Evolutionary conservation across 2,113 vertebrate species (phyloP), one percentile per base, ranked within the genome.

Genomic region (Dasypus novemcinctus): DNA sequence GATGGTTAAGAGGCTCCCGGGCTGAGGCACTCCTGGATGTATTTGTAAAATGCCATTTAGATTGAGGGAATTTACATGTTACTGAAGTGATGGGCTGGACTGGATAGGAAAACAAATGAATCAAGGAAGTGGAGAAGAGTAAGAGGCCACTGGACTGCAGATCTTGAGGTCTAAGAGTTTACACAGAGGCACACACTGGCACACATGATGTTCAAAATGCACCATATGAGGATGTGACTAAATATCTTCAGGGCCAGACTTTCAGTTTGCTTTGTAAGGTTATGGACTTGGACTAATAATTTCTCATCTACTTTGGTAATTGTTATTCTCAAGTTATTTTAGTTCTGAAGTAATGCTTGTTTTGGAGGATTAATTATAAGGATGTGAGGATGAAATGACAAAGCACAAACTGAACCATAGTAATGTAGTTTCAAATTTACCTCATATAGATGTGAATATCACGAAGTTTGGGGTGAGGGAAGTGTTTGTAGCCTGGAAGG

Each of bases 351-450:
- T 12, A 49, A 2, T 36, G 36, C 90, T 94, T 75, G 18, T 87
- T 71, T 66, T 81, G 76, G 59, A 81, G 17, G 59, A 61, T 93
- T 66, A 36, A 54, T 54, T 17, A 57, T 68, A 78, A 90, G 88
- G 38, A 59, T 72, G 12, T 80, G 27, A 78, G 36, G 29, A 80
- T 17, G 61, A 63, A 63, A 64, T 81, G 46, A 17, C 61, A 87
- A 91, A 61, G 38, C 29, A 76, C 46, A 81, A 57, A 27, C 25
- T 90, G 31, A 86, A 57, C 38, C 36, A 41, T 6, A 66, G 23
- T 46, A 29, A 63, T 46, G 33, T 43, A 49, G 21, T 68, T 68
- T 80, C 38, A 29, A 23, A 36, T 41, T n/a, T 75, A 52, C 38
- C 31, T 81, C 20, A n/a, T 11, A 17, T 61, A 41, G 15, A 57